Evolutionary conservation across 2,888 invertebrate genomes (phyloP), one percentile per base, ranked within the genome.

Genomic region (Coenonympha glycerion): DNA sequence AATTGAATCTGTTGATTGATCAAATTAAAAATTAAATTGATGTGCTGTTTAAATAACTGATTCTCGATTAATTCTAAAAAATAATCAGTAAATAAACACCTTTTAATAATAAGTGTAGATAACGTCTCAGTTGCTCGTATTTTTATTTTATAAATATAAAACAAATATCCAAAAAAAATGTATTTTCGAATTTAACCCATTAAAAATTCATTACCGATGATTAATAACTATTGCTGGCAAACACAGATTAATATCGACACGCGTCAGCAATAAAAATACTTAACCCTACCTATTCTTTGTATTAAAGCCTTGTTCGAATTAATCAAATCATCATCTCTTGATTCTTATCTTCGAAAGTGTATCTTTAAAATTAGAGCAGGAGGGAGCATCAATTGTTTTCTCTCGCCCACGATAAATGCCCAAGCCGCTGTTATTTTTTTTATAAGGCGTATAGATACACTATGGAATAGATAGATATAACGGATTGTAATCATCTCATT

Each of bases 401-500:
- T 69, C 73, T 84, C 87, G 85, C 87, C 86, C 85, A 87, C 86
- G 72, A 57, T 73, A 71, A 67, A 75, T 76, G 71, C 76, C 77
- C 61, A 58, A 64, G 69, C 68, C 73, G 74, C 73, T 73, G 71
- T 76, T 76, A 71, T 78, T 79, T 82, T 47, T 76, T 79, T 77
- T 76, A 68, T 55, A 49, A 51, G 41, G 56, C 30, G 66, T 66
- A 59, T 67, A 33, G 15, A 6, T 33, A 16, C 15, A 67, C 63
- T 67, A 66, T 64, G 64, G 54, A 72, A 73, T 76, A 75, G 77
- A 76, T 82, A 79, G 77, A 69, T 80, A 84, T 84, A 85, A 79
- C 81, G 84, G 83, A 83, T 84, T 83, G 84, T 85, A 87, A 86
- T 86, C 85, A 83, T 83, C 79, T 83, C 74, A 84, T 87, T 86